phyloP scores from a whole-genome alignment of 2,888 invertebrate species.

The Teleiodes luculella region DNA sequence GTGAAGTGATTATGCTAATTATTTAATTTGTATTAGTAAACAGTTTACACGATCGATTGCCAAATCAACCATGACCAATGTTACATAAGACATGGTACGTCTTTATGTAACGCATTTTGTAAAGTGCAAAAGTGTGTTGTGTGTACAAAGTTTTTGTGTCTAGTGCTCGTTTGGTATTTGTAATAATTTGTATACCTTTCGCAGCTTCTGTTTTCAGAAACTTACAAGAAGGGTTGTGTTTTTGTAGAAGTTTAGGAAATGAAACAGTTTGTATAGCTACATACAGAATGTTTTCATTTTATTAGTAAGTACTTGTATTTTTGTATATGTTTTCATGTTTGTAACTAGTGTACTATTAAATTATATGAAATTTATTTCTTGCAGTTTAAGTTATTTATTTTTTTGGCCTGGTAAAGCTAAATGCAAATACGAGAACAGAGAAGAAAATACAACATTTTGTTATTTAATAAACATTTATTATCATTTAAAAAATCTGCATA shows the following conservation, averaged over 20 bases:
- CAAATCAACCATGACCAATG: slow-evolving; percentile 11
- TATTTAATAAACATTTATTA: slow-evolving; percentile 68
- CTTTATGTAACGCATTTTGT: not conserved
- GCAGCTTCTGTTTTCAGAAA: not conserved
- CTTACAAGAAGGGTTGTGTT: not conserved
- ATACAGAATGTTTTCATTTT: not conserved
- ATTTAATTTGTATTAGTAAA: not conserved
- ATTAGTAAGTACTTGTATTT: not conserved
- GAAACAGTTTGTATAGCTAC: not conserved
- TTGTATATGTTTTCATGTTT: not conserved
- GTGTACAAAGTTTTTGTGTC: too few relatives aligned
- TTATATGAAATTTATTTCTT: not conserved
- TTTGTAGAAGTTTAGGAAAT: not conserved
- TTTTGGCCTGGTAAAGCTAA: too few relatives aligned
- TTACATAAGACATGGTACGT: not conserved
- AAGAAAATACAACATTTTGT: not conserved
- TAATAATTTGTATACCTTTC: too few relatives aligned
- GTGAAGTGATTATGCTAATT: not conserved
- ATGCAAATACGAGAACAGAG: not conserved
- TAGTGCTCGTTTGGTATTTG: not conserved
- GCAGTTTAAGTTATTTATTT: not conserved
- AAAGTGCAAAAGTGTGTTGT: not conserved
- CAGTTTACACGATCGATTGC: not conserved
- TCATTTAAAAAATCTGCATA: slow-evolving; percentile 60
- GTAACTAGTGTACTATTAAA: not conserved